Percentiles rank a stretch among this genome's conserved stretches.
phyloP scores from a whole-genome alignment of 2,113 vertebrate species.

The Perca flavescens region DNA sequence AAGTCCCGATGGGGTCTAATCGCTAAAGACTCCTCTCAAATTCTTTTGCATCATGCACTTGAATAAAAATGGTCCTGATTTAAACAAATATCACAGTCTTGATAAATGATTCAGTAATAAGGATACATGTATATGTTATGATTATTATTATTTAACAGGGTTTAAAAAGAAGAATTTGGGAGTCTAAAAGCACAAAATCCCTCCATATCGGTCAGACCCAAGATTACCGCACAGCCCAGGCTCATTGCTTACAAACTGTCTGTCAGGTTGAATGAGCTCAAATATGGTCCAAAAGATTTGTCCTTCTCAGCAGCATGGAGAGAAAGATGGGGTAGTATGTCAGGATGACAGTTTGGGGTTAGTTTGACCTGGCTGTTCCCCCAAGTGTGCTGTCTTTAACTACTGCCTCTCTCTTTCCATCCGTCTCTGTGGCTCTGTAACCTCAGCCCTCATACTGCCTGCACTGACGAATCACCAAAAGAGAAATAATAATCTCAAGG shows the following conservation, averaged over 20 bases:
- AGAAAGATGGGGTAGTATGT: conserved; percentile 35
- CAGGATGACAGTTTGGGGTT: conserved; percentile 73
- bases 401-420: conserved; percentile 16
- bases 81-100: not conserved
- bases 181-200: not conserved
- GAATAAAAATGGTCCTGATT: too few relatives aligned
- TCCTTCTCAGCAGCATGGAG: conserved; percentile 14
- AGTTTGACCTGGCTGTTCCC: conserved; percentile 46
- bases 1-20: too few relatives aligned
- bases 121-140: not conserved
- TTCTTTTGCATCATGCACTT: too few relatives aligned
- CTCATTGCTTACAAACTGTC: conserved; percentile 31
- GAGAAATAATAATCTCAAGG: conserved; percentile 19
- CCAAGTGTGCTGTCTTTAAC: conserved; percentile 32
- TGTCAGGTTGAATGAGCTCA: conserved; percentile 58
- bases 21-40: too few relatives aligned
- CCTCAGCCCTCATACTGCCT: conserved; percentile 21
- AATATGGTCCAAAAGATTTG: conserved; percentile 30
- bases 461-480: conserved; percentile 42
- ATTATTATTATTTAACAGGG: not conserved
- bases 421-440: conserved; percentile 9
- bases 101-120: not conserved
- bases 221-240: conserved; percentile 5
- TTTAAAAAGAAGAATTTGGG: not conserved
- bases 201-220: not conserved